Evolutionary conservation across 2,888 invertebrate genomes (phyloP).

Genomic region (Doris montereyensis): DNA sequence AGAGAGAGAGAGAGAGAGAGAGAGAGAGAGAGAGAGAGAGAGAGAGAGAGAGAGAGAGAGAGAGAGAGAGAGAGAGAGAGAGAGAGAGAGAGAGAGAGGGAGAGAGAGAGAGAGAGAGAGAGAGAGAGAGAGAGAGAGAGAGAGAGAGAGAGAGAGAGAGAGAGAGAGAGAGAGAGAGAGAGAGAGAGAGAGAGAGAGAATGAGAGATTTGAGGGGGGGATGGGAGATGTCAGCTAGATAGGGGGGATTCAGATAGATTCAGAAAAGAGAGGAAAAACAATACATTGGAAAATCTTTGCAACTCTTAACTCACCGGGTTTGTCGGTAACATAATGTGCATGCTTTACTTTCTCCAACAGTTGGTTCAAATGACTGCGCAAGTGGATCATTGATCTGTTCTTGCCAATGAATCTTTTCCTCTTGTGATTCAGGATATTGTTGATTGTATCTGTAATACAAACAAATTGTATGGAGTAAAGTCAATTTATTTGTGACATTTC

Average conservation of each 20-base stretch:
- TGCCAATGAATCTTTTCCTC: conserved; percentile 60
- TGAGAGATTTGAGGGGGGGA: background rate
- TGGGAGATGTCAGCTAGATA: background rate
- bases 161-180: background rate
- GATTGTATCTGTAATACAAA: conserved; percentile 32
- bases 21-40: too few species aligned
- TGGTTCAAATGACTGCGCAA: conserved; percentile 67
- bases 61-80: background rate
- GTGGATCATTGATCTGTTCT: conserved; percentile 69
- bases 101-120: background rate
- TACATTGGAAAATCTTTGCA: too few species aligned
- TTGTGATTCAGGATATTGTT: conserved; percentile 50
- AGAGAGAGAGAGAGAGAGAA: background rate
- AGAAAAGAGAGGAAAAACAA: too few species aligned
- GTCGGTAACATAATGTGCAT: conserved; percentile 63
- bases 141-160: background rate
- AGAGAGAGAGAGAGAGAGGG: background rate
- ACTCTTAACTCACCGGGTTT: too few species aligned
- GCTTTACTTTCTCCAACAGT: conserved; percentile 62
- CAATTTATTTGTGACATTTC: too few species aligned
- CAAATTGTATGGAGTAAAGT: too few species aligned
- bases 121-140: too few species aligned
- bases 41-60: too few species aligned
- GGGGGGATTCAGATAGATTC: background rate
- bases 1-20: conserved; percentile 44